phyloP scores from a whole-genome alignment of 2,888 invertebrate genomes.

The Antheraea yamamai region DNA sequence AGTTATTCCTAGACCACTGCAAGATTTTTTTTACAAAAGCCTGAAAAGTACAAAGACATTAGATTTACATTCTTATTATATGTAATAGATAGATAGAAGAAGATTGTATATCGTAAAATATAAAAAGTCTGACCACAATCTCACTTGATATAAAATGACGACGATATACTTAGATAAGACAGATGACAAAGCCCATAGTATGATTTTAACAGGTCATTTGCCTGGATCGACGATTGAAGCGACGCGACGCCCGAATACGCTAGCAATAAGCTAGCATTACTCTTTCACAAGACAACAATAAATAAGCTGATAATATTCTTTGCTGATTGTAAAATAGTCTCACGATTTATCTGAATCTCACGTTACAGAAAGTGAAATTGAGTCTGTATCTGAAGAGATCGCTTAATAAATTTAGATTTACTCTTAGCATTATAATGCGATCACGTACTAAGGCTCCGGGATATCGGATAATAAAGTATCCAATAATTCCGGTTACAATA shows the following conservation, averaged over 20 bases:
- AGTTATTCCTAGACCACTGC: too few species aligned
- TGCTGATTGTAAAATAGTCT: not conserved
- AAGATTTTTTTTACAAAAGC: too few species aligned
- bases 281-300: not conserved
- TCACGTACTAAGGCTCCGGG: not conserved
- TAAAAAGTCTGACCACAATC: not conserved
- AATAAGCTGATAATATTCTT: not conserved
- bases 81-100: too few species aligned
- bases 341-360: slow-evolving; percentile 11
- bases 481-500: not conserved
- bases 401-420: slow-evolving; percentile 1
- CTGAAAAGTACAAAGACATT: too few species aligned
- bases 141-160: too few species aligned
- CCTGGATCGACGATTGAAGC: too few species aligned
- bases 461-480: not conserved
- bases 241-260: too few species aligned
- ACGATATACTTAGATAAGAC: too few species aligned
- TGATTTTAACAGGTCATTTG: too few species aligned
- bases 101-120: not conserved
- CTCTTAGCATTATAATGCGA: not conserved
- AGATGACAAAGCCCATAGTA: too few species aligned
- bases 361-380: slow-evolving; percentile 6
- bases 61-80: too few species aligned
- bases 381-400: not conserved
- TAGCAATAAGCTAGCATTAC: not conserved